Evolutionary conservation across 1,140 invertebrate species (phyloP).

Genomic region (Platyscapa corneri): DNA sequence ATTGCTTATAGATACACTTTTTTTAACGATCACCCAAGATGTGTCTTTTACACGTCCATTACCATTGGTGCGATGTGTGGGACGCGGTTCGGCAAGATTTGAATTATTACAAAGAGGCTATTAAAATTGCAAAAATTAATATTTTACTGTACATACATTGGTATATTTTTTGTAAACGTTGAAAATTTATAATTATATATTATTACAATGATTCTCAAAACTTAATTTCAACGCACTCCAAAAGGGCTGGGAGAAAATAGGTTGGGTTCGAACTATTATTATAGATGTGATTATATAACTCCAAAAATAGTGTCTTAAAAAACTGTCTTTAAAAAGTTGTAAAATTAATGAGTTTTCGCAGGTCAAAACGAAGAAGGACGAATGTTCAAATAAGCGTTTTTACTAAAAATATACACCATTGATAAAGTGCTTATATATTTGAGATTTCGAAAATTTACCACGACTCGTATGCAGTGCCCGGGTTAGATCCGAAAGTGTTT

Average conservation of each 20-base stretch:
- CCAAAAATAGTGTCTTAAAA: conserved; percentile 27
- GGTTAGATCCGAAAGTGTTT: not conserved
- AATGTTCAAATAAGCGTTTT: conserved; percentile 17
- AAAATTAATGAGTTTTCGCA: conserved; percentile 24
- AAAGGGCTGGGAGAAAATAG: conserved; percentile 8
- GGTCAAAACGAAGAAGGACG: not conserved
- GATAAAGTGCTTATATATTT: not conserved
- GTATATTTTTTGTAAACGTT: conserved; percentile 24
- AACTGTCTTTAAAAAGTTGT: conserved; percentile 30
- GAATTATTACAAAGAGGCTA: not conserved
- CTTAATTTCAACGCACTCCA: conserved; percentile 12
- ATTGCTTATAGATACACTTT: too few relatives aligned
- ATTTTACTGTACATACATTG: not conserved
- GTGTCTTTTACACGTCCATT: not conserved
- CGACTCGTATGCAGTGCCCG: not conserved
- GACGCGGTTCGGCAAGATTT: not conserved
- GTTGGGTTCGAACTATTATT: conserved; percentile 25
- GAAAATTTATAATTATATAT: conserved; percentile 20
- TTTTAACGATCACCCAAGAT: too few relatives aligned
- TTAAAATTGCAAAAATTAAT: not conserved
- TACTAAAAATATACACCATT: conserved; percentile 1
- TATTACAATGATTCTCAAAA: conserved; percentile 29
- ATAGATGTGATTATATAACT: conserved; percentile 28
- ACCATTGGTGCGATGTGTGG: not conserved
- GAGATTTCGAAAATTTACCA: not conserved